Conservation (phyloP, 2,888 invertebrate genomes). For the Agriopis marginaria region DNA sequence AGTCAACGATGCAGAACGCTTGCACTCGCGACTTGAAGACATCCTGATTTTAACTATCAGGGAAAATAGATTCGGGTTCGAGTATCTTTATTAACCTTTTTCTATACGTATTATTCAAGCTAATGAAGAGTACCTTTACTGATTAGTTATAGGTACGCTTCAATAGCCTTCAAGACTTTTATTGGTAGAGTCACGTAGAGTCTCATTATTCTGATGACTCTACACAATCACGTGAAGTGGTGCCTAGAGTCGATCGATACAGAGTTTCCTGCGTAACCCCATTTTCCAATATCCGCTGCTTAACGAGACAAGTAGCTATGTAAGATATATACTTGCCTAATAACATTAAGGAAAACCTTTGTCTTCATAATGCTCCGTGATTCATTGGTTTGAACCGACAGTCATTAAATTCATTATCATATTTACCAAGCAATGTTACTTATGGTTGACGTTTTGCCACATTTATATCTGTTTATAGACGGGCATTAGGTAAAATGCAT, state of each 20-base stretch:
- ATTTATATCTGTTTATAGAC: neutral
- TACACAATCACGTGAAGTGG: constrained; percentile 74
- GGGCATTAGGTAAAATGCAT: neutral
- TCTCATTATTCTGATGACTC: constrained; percentile 58
- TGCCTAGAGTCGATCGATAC: constrained; percentile 65
- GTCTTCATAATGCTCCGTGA: constrained; percentile 36
- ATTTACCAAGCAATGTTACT: constrained; percentile 27
- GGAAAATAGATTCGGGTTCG: neutral
- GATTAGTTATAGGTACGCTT: neutral
- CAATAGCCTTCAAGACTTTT: constrained; percentile 10
- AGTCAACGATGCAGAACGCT: no score
- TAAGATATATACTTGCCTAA: constrained; percentile 39
- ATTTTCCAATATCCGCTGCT: constrained; percentile 81
- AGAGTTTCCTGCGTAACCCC: constrained; percentile 81
- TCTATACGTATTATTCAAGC: neutral
- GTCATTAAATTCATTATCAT: constrained; percentile 31
- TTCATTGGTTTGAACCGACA: constrained; percentile 30
- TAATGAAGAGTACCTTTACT: neutral
- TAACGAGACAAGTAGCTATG: constrained; percentile 39
- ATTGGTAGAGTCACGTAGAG: constrained; percentile 31
- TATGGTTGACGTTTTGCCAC: constrained; percentile 21
- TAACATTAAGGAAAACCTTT: constrained; percentile 50
- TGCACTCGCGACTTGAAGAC: no score
- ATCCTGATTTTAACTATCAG: no score
- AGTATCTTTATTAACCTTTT: no score